A percentile compares a stretch with the other conserved stretches of the same genome.
Evolutionary conservation across 2,797 vertebrate genomes (phyloP).

Genomic region (Sebastes variabilis): DNA sequence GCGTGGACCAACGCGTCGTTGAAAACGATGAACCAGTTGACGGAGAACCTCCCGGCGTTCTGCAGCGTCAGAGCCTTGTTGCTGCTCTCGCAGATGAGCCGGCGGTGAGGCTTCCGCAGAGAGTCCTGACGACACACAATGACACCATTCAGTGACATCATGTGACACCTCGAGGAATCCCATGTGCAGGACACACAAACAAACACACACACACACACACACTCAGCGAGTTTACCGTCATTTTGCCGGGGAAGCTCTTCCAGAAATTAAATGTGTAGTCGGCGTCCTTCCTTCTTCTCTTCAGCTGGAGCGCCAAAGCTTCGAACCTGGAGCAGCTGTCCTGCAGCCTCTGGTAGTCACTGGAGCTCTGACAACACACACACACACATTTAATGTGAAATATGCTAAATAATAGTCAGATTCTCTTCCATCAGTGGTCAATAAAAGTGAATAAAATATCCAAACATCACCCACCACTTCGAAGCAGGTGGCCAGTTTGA

Average conservation of each 20-base stretch:
- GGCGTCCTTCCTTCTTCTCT: constrained; percentile 91
- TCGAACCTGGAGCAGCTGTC: constrained; percentile 91
- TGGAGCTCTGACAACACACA: constrained; percentile 79
- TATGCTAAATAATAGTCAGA: not conserved
- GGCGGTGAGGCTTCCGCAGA: constrained; percentile 89
- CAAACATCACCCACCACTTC: constrained; percentile 87
- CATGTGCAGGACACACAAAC: too few species aligned
- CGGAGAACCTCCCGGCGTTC: constrained; percentile 93
- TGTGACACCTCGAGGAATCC: not conserved
- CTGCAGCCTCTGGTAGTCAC: constrained; percentile 92
- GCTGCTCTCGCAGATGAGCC: constrained; percentile 95
- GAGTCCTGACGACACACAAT: constrained; percentile 83
- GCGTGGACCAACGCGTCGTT: constrained; percentile 93
- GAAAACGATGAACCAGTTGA: constrained; percentile 97
- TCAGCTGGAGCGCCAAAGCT: constrained; percentile 86
- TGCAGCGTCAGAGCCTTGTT: constrained; percentile 92
- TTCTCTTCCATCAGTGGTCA: not conserved
- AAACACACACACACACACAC: not conserved
- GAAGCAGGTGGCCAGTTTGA: constrained; percentile 94
- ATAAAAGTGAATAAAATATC: not conserved
- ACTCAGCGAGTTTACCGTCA: constrained; percentile 85
- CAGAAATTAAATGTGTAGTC: constrained; percentile 95
- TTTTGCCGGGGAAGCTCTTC: constrained; percentile 98
- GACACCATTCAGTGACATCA: constrained; percentile 13
- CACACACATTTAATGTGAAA: not conserved